Evolutionary conservation across 2,113 vertebrate species (phyloP).

Genomic region (Aspidoscelis tigris): DNA sequence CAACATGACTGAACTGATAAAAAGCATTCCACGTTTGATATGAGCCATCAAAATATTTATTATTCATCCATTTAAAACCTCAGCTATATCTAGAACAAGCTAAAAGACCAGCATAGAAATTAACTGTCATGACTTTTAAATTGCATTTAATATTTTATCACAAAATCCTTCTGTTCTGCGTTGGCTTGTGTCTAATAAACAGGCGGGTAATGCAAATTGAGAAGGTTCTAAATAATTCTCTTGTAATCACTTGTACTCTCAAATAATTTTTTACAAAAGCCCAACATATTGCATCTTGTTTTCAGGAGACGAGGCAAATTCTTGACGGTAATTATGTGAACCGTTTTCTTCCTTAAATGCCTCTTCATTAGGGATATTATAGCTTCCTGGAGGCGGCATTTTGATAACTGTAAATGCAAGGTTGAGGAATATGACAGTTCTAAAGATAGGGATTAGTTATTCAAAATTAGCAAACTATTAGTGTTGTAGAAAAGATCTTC

Average conservation of each 20-base stretch:
- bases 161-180: slow-evolving; percentile 56
- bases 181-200: slow-evolving; percentile 45
- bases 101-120: slow-evolving; percentile 47
- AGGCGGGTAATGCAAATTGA: slow-evolving; percentile 63
- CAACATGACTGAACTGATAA: slow-evolving; percentile 22
- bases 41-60: slow-evolving; percentile 55
- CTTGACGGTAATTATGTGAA: slow-evolving; percentile 51
- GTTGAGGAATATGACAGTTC: slow-evolving; percentile 12
- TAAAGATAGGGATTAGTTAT: slow-evolving; percentile 47
- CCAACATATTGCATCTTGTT: slow-evolving; percentile 40
- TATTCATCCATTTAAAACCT: slow-evolving; percentile 43
- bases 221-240: slow-evolving; percentile 60
- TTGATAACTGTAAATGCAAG: slow-evolving; percentile 39
- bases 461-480: slow-evolving; percentile 58
- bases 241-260: slow-evolving; percentile 57
- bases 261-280: slow-evolving; percentile 60
- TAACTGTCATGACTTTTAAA: slow-evolving; percentile 58
- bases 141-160: slow-evolving; percentile 55
- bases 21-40: slow-evolving; percentile 48
- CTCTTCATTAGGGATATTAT: slow-evolving; percentile 31
- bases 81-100: slow-evolving; percentile 45
- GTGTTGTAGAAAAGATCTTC: no score
- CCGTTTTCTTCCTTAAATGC: slow-evolving; percentile 55
- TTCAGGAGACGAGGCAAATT: slow-evolving; percentile 56
- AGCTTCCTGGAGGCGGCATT: slow-evolving; percentile 17